Percentiles rank a stretch among this genome's conserved stretches.
phyloP scores from a whole-genome alignment of 2,113 vertebrate genomes.

The Rousettus leschenaultii region DNA sequence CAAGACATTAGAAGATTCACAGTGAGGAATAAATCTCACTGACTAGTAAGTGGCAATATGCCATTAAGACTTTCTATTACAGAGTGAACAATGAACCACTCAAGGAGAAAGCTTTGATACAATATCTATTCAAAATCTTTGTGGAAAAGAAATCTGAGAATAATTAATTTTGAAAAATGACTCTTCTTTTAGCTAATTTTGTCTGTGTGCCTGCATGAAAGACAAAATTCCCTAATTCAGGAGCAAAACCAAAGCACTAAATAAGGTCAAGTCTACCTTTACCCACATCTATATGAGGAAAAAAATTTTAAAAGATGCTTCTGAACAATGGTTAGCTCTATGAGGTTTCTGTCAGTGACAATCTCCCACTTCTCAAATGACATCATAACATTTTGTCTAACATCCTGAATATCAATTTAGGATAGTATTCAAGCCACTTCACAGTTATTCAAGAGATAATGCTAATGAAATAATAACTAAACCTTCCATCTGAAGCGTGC shows the following conservation, averaged over 20 bases:
- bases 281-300: background rate
- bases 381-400: conserved; percentile 29
- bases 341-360: background rate
- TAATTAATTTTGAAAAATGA: conserved; percentile 73
- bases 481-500: conserved; percentile 16
- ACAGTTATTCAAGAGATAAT: background rate
- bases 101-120: conserved; percentile 40
- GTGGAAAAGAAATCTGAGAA: conserved; percentile 45
- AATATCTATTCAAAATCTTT: conserved; percentile 62
- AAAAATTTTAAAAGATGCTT: background rate
- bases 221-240: background rate
- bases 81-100: conserved; percentile 47
- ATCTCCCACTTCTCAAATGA: background rate
- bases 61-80: conserved; percentile 56
- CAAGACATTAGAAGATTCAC: background rate
- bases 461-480: conserved; percentile 20
- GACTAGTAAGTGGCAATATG: conserved; percentile 35
- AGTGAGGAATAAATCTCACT: conserved; percentile 43
- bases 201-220: conserved; percentile 13
- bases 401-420: conserved; percentile 3
- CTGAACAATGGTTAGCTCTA: background rate
- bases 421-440: background rate
- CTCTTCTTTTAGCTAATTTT: conserved; percentile 70
- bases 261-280: background rate
- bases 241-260: background rate